A percentile compares a stretch with the other conserved stretches of the same genome.
Conservation (phyloP, 2,888 invertebrate species). For the Drosophila bunnanda region DNA sequence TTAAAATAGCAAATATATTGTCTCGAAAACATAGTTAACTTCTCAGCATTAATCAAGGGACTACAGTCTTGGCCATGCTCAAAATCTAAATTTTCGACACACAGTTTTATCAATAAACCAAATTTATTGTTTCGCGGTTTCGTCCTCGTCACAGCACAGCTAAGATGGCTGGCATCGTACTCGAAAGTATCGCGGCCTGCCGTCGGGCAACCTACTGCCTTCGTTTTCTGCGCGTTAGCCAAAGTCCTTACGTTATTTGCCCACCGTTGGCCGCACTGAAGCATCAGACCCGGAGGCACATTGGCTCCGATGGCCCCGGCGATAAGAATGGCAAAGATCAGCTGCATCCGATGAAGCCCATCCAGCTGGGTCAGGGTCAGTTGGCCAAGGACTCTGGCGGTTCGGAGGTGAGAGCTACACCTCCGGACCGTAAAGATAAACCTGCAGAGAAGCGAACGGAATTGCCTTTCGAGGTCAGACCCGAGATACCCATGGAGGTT, state of each 20-base stretch:
- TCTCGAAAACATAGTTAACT: constrained; percentile 28
- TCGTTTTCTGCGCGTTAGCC: constrained; percentile 2
- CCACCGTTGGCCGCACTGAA: background rate
- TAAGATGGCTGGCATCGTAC: constrained; percentile 35
- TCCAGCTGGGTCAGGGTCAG: background rate
- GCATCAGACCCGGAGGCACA: background rate
- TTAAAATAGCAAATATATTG: constrained; percentile 1
- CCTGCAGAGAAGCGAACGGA: constrained; percentile 35
- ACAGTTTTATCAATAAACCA: background rate
- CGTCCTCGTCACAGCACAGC: background rate
- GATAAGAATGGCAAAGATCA: background rate
- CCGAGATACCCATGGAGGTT: constrained; percentile 26
- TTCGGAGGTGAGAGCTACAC: constrained; percentile 1
- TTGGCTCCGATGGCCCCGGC: background rate
- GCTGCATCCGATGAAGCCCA: background rate
- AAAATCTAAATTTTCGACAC: constrained; percentile 12
- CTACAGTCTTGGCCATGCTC: constrained; percentile 19
- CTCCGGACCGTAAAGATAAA: constrained; percentile 15
- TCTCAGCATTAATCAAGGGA: constrained; percentile 11
- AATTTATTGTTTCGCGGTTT: constrained; percentile 24
- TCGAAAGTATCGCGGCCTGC: constrained; percentile 27
- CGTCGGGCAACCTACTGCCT: constrained; percentile 18
- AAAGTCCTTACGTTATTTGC: background rate
- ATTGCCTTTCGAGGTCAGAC: constrained; percentile 30
- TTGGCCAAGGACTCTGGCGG: background rate